A percentile compares a stretch with the other conserved stretches of the same genome.
Conservation (phyloP, 2,888 invertebrate genomes). For the Drosophila sordidula region DNA sequence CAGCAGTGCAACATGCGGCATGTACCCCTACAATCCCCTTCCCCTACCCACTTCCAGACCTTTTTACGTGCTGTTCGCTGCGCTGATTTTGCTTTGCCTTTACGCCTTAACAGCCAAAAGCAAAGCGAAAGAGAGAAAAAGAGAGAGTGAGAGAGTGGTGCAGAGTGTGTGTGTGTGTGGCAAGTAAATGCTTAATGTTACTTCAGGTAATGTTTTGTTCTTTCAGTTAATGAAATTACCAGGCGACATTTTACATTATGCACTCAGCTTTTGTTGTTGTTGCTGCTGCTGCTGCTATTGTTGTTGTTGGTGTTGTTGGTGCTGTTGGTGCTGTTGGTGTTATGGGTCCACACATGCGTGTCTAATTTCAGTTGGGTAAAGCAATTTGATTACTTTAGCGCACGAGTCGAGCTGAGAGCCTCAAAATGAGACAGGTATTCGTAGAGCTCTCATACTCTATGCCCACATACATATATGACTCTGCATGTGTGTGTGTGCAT, state of each 20-base stretch:
- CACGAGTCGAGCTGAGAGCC: slow-evolving; percentile 25
- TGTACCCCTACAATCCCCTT: no score
- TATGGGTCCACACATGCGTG: slow-evolving; percentile 48
- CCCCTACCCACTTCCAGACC: not conserved
- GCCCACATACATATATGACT: not conserved
- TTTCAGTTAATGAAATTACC: slow-evolving; percentile 63
- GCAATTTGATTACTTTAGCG: slow-evolving; percentile 53
- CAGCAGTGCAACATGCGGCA: slow-evolving; percentile 4
- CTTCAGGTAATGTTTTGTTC: slow-evolving; percentile 48
- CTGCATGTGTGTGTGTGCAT: slow-evolving; percentile 6
- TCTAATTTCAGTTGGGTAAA: slow-evolving; percentile 49
- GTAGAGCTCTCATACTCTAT: slow-evolving; percentile 3
- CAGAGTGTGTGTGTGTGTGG: not conserved
- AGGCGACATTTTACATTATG: slow-evolving; percentile 41
- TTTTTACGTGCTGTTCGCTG: slow-evolving; percentile 33
- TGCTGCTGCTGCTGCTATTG: slow-evolving; percentile 3
- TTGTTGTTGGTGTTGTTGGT: not conserved
- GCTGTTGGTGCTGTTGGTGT: slow-evolving; percentile 10
- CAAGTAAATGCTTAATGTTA: slow-evolving; percentile 47
- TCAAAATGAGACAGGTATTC: slow-evolving; percentile 28
- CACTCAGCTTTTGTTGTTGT: slow-evolving; percentile 23
- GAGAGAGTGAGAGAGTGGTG: not conserved
- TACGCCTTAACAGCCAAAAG: slow-evolving; percentile 15
- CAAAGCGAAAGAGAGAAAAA: not conserved
- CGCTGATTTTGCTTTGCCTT: slow-evolving; percentile 44